Percentiles rank a stretch among this genome's conserved stretches.
Conservation (phyloP, 2,888 invertebrate species). For the Andricus quercusramuli region DNA sequence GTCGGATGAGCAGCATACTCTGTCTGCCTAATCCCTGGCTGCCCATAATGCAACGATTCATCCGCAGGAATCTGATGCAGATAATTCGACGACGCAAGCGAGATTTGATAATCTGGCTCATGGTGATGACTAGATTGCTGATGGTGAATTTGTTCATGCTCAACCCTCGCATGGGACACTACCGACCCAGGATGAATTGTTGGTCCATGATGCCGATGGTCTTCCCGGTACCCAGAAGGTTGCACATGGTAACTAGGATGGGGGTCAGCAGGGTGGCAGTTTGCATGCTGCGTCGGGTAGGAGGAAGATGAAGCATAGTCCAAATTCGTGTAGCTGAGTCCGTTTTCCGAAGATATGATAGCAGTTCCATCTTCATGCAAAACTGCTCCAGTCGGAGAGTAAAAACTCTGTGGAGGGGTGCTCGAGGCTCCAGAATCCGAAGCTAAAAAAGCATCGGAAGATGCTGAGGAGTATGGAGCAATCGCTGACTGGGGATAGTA, state of each 20-base stretch:
- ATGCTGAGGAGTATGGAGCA: slow-evolving; percentile 75
- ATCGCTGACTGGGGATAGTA: slow-evolving; percentile 74
- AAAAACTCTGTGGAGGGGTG: slow-evolving; percentile 71
- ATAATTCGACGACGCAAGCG: slow-evolving; percentile 73
- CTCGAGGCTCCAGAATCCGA: slow-evolving; percentile 68
- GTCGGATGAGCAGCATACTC: slow-evolving; percentile 81
- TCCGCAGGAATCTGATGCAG: slow-evolving; percentile 68
- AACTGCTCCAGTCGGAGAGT: slow-evolving; percentile 74
- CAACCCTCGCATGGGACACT: slow-evolving; percentile 62
- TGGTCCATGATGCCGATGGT: slow-evolving; percentile 76
- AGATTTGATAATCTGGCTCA: slow-evolving; percentile 80
- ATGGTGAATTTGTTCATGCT: slow-evolving; percentile 70
- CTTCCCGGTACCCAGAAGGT: slow-evolving; percentile 69
- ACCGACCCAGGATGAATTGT: slow-evolving; percentile 62
- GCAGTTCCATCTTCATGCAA: slow-evolving; percentile 80
- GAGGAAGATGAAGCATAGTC: slow-evolving; percentile 84
- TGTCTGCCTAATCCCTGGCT: slow-evolving; percentile 71
- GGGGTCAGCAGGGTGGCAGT: slow-evolving; percentile 64
- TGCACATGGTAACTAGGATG: slow-evolving; percentile 80
- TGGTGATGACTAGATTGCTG: slow-evolving; percentile 77
- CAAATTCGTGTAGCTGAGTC: slow-evolving; percentile 93
- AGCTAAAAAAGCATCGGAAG: slow-evolving; percentile 73
- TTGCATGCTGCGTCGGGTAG: slow-evolving; percentile 49
- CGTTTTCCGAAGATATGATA: slow-evolving; percentile 91
- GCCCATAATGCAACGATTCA: slow-evolving; percentile 71